Evolutionary conservation across 2,113 vertebrate species (phyloP).

Genomic region (Aptenodytes patagonicus): DNA sequence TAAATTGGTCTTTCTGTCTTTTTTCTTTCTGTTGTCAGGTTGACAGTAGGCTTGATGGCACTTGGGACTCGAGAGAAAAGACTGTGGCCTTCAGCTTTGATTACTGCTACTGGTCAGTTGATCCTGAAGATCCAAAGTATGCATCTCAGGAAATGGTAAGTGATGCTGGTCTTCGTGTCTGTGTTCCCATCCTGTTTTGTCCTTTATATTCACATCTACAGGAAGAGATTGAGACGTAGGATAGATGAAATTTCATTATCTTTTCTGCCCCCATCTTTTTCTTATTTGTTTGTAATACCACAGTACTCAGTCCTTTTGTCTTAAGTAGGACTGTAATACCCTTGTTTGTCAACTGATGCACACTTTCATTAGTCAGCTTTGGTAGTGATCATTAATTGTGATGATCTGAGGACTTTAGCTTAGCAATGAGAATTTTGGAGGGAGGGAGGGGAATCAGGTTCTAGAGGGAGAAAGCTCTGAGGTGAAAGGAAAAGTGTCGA

Average conservation of each 20-base stretch:
- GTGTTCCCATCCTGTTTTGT: not conserved
- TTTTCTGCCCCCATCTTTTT: not conserved
- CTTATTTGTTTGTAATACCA: not conserved
- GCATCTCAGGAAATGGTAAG: conserved; percentile 95
- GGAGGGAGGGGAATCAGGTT: not conserved
- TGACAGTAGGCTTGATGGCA: conserved; percentile 76
- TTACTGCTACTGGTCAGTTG: conserved; percentile 97
- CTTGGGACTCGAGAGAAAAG: conserved; percentile 86
- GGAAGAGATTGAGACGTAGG: not conserved
- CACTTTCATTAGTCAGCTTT: not conserved
- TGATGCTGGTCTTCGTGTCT: not conserved
- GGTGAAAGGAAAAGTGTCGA: not conserved
- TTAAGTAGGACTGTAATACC: not conserved
- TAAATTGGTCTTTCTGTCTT: not conserved
- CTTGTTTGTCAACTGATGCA: not conserved
- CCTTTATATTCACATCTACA: not conserved
- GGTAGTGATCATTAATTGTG: not conserved
- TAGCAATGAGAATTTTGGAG: not conserved
- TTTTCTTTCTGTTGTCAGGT: conserved; percentile 69
- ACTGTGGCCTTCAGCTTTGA: conserved; percentile 91
- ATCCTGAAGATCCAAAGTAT: conserved; percentile 84
- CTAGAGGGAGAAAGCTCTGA: not conserved
- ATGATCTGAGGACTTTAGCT: not conserved
- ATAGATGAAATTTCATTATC: not conserved
- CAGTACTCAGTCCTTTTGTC: not conserved